Evolutionary conservation across 30 jellyfish, hydroid and myxozoan species (phyloP), one percentile per base, ranked within the genome.

Genomic region (Aurelia aurita complex sp. Pacific): DNA sequence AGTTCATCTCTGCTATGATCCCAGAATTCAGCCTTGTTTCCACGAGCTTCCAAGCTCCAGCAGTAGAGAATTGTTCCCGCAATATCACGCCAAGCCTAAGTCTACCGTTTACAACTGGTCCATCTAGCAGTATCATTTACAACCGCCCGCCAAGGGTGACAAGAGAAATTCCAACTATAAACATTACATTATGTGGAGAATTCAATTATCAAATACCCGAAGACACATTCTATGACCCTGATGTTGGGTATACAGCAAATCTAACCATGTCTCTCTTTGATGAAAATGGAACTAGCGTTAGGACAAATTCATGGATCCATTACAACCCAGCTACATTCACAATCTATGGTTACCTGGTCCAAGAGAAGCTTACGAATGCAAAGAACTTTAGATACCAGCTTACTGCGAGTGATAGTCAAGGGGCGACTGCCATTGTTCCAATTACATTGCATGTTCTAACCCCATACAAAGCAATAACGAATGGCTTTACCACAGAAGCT

Each of bases 11-110:
- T 23, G 95, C 98, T 0, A 94, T 94, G 98, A 63, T 78, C 10
- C 98, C 98, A 42, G 98, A 94, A 64, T 94, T 94, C 54, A 90
- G 90, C 17, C 83, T 94, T 65, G 87, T 88, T 5, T 89, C 97
- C 32, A 88, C 85, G 23, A 50, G 46, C 17, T 46, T 91, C 18
- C 59, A 77, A 17, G 66, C 75, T 2, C 79, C 83, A 1, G 43
- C 82, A 23, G 23, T 29, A 1, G 73, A 13, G 19, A 16, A 15
- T 15, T 82, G 91, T 82, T 77, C 91, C 12, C 69, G 11, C 29
- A 38, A n/a, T 10, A 54, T 76, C 4, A 10, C 36, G 2, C 72
- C 81, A 71, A 17, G 11, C 18, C 16, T 69, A 29, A 69, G 51
- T 2, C 63, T 33, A 36, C 11, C 75, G 11, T 70, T 69, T 42